Evolutionary conservation across 2,797 vertebrate genomes (phyloP), one percentile per base, ranked within the genome.

Genomic region (Danio jaintianensis): DNA sequence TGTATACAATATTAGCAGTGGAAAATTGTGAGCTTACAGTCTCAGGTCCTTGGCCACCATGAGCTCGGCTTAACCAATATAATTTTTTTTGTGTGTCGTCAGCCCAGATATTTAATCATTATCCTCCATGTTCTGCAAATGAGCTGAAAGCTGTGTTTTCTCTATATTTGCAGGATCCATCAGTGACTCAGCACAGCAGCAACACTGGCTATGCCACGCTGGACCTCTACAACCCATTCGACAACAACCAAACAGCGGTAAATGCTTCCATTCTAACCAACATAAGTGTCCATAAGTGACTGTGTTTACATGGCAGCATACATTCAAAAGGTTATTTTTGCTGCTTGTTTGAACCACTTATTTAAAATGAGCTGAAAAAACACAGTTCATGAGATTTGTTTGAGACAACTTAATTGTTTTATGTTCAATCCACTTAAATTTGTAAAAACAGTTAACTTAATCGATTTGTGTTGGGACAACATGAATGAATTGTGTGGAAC

Each of bases 171-270:
- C 82, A 98, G 97, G 97, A 98, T 81, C 96, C 97, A 40, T 94
- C 96, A 18, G 93, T 95, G 88, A 93, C 91, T 75, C 95, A 96
- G 88, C 94, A 96, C 82, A 93, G 93, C 88, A 92, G 94, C 72
- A 94, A 86, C 75, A 88, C 94, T 0, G 96, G 94, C 56, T 96
- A 95, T 68, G 95, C 96, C 82, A 95, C 95, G 0, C 91, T 98
- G 88, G 96, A 98, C 18, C 93, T 96, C 18, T 98, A 98, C 93
- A 99, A 97, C 86, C 97, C 97, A 0, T 98, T 98, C 84, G 96
- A 97, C 83, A 94, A 90, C 77, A 90, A 89, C 53, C 13, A 42
- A 0, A 85, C 88, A 1, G 93, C 86, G 93, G 96, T 95, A 85
- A 93, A 55, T 52, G 18, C 36, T 6, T n/a, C 18, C 11, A 0